Evolutionary conservation across 2,797 vertebrate species (phyloP).

Genomic region (Diceros bicornis): DNA sequence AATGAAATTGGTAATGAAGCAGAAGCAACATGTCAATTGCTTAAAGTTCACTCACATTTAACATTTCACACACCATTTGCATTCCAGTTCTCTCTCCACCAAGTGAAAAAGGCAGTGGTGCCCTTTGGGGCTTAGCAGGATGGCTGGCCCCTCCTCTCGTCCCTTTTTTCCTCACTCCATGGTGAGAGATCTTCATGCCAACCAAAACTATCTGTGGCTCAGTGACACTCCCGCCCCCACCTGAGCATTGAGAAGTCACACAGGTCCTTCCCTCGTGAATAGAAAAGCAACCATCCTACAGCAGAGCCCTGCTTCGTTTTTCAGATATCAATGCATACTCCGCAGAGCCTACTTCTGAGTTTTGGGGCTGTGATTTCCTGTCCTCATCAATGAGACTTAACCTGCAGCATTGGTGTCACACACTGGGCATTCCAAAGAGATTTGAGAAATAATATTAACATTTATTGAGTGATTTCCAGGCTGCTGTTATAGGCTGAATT

Average conservation of each 20-base stretch:
- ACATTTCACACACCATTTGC: slow-evolving; percentile 67
- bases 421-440: background rate
- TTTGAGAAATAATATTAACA: background rate
- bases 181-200: background rate
- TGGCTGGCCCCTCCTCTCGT: background rate
- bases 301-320: too few relatives aligned
- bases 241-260: background rate
- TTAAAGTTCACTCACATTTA: slow-evolving; percentile 67
- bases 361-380: background rate
- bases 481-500: background rate
- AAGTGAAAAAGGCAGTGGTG: background rate
- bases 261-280: background rate
- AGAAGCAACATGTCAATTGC: slow-evolving; percentile 34
- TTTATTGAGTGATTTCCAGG: background rate
- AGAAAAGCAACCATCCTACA: background rate
- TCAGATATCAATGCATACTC: background rate
- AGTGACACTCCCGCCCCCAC: background rate
- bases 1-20: slow-evolving; percentile 61
- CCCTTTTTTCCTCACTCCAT: background rate
- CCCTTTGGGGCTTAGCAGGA: background rate
- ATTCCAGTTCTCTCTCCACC: background rate
- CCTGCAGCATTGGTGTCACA: background rate
- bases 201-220: background rate
- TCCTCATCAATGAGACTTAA: background rate
- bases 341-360: background rate